Percentiles rank a stretch among this genome's conserved stretches.
Conservation (phyloP, 2,888 invertebrate species). For the Smittia aterrima region DNA sequence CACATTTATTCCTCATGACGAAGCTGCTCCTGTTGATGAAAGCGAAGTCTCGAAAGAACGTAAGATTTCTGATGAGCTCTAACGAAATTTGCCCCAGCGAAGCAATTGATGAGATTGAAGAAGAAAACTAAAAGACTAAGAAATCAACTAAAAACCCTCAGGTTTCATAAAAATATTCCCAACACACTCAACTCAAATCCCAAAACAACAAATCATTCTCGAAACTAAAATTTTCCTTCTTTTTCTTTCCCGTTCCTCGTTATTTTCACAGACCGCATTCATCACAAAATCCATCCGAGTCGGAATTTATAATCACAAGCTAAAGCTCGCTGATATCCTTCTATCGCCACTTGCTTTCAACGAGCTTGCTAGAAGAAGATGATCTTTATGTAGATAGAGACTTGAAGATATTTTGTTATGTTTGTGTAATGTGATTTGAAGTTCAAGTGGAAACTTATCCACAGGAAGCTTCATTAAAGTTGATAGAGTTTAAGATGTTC, state of each 20-base stretch:
- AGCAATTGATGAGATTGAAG: too few species aligned
- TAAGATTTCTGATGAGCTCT: constrained; percentile 38
- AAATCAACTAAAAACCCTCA: too few species aligned
- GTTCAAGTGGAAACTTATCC: too few species aligned
- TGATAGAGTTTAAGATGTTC: too few species aligned
- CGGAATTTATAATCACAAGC: constrained; percentile 38
- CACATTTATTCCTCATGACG: constrained; percentile 49
- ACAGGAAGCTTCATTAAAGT: too few species aligned
- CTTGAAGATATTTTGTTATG: constrained; percentile 1
- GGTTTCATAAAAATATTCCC: too few species aligned
- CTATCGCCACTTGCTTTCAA: not conserved
- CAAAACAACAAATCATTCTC: not conserved
- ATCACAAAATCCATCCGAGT: constrained; percentile 28
- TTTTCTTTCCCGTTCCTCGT: not conserved
- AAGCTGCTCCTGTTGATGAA: not conserved
- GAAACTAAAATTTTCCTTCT: not conserved
- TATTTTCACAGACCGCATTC: constrained; percentile 24
- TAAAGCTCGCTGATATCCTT: not conserved
- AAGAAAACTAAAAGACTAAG: too few species aligned
- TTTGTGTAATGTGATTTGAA: constrained; percentile 3
- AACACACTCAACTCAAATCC: not conserved
- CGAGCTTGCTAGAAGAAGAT: not conserved
- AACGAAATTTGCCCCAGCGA: not conserved
- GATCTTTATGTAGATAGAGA: not conserved
- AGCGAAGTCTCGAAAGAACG: constrained; percentile 21